Base-by-base conservation (phyloP, 2,797 vertebrate species). In the Graptemys geographica region DNA sequence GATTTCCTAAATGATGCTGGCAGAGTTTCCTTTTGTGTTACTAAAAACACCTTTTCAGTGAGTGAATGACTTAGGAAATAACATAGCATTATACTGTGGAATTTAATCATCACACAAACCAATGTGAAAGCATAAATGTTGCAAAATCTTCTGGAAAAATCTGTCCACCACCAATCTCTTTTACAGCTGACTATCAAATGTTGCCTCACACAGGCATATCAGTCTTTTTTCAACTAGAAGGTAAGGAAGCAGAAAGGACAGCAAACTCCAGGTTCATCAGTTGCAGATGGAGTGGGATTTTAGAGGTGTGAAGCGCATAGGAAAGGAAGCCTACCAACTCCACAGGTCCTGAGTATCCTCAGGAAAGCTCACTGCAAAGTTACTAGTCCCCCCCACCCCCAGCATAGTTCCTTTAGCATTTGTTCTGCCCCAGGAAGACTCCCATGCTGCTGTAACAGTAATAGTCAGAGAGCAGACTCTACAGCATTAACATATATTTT, bases 31-130 rank as follows among this genome's bases (percentile, higher is more conserved):
- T 93, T 85, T 31, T 84, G 11, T 86, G 37, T 94, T 94, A 86
- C 87, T 87, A 79, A n/a, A 28, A 84, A 88, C 74, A 81, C 81
- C 18, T 84, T 90, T 57, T 79, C 94, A 95, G 92, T 56, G 44
- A 79, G 2, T 37, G 80, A n/a, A 18, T 78, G 33, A 62, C 80
- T 21, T 51, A 82, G 85, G 33, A 92, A 83, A 28, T 59, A 89
- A 72, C 13, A 76, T 8, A 69, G 65, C 49, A 84, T 69, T 95
- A 37, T 87, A 19, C 88, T 90, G 47, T 78, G 80, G 93, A 87
- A 82, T 91, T 88, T 89, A 90, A 90, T 91, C 55, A 69, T 44
- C 11, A 28, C 7, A 15, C 62, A 86, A 87, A 92, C 65, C 18
- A 44, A 10, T 25, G 57, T 74, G 56, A 93, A 90, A 90, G n/a